Conservation (phyloP, 2,888 invertebrate species). For the Gisinianus flammeolus region DNA sequence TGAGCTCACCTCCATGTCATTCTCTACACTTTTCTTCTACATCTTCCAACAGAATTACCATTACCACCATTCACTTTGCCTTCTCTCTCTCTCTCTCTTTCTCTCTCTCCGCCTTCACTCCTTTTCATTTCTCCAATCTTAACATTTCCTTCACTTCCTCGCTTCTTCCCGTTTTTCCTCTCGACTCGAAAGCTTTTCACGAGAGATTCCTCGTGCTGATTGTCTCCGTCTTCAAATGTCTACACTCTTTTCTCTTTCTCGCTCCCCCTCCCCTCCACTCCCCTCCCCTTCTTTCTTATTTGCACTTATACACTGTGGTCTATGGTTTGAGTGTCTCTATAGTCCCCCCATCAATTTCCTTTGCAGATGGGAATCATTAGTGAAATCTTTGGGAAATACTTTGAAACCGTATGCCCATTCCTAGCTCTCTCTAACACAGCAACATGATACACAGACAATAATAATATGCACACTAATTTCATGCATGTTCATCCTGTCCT, state of each 20-base stretch:
- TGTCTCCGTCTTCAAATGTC: conserved; percentile 27
- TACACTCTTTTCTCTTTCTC: not conserved
- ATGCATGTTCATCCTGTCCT: too few relatives aligned
- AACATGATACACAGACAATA: too few relatives aligned
- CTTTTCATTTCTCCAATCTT: not conserved
- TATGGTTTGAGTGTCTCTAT: not conserved
- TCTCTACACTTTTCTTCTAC: conserved; percentile 24
- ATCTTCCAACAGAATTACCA: conserved; percentile 34
- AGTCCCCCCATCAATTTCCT: not conserved
- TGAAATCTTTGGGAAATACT: not conserved
- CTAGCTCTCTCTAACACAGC: not conserved
- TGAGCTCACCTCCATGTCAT: conserved; percentile 37
- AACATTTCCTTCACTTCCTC: not conserved
- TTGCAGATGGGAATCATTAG: not conserved
- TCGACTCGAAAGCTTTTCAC: conserved; percentile 14
- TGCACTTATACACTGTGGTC: not conserved
- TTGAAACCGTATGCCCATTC: not conserved
- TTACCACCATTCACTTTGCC: conserved; percentile 11
- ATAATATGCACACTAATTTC: too few relatives aligned
- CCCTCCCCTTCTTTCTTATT: not conserved
- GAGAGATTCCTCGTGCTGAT: conserved; percentile 29
- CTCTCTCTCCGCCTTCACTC: conserved; percentile 8
- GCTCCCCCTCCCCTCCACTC: conserved; percentile 2
- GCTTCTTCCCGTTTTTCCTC: not conserved
- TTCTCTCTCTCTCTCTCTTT: conserved; percentile 22